Evolutionary conservation across 2,113 vertebrate species (phyloP).

Genomic region (Narcine bancroftii): DNA sequence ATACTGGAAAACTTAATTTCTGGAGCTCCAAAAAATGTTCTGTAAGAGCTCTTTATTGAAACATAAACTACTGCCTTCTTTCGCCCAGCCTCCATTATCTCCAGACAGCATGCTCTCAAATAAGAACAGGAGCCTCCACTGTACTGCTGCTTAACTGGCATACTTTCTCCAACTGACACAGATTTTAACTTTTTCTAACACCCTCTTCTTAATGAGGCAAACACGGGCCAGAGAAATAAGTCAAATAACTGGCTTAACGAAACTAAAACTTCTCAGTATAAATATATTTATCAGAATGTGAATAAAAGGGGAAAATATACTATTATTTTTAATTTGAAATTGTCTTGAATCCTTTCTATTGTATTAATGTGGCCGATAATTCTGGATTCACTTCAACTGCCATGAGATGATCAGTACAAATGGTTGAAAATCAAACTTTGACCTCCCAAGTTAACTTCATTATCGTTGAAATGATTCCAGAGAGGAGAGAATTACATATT

Average conservation of each 20-base stretch:
- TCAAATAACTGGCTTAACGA: neutral
- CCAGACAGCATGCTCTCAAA: neutral
- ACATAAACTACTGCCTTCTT: neutral
- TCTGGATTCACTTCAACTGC: too few species aligned
- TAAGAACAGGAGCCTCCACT: neutral
- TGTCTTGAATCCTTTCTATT: neutral
- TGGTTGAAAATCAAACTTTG: too few species aligned
- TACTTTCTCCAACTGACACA: neutral
- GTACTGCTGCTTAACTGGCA: neutral
- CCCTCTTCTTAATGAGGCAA: neutral
- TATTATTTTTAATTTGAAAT: neutral
- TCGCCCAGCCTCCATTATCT: neutral
- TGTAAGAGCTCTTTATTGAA: neutral
- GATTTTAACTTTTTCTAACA: neutral
- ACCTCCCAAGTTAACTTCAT: too few species aligned
- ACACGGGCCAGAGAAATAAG: neutral
- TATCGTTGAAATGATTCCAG: too few species aligned
- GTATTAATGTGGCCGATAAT: neutral
- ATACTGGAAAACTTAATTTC: neutral
- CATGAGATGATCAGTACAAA: too few species aligned
- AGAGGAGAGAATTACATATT: too few species aligned
- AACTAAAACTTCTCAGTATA: neutral
- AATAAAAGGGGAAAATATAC: neutral
- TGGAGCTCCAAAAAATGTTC: neutral
- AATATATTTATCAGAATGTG: neutral